Evolutionary conservation across 2,113 vertebrate genomes (phyloP).

Genomic region (Zosterops lateralis): DNA sequence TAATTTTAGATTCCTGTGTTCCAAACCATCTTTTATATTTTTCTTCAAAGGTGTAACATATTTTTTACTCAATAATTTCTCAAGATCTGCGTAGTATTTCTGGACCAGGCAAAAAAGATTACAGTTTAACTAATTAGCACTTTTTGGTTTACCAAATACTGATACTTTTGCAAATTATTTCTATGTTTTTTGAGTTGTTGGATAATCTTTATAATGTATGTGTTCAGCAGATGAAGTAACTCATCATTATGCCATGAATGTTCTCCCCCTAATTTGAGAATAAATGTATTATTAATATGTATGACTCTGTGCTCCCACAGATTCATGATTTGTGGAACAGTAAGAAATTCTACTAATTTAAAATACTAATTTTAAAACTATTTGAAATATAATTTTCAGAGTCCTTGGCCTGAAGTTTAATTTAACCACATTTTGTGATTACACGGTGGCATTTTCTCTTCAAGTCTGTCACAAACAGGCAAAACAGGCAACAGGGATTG

Average conservation of each 20-base stretch:
- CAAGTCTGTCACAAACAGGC: background rate
- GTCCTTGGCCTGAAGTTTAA: background rate
- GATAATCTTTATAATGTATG: slow-evolving; percentile 8
- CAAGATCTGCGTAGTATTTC: background rate
- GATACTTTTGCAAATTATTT: background rate
- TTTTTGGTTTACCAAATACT: background rate
- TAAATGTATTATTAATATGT: slow-evolving; percentile 10
- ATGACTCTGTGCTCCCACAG: background rate
- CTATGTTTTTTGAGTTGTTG: background rate
- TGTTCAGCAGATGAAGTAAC: background rate
- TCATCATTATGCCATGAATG: background rate
- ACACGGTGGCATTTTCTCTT: background rate
- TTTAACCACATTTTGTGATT: background rate
- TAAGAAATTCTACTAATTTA: background rate
- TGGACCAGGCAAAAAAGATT: background rate
- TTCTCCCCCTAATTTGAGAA: background rate
- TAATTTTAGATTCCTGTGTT: background rate
- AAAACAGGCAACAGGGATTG: background rate
- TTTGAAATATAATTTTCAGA: background rate
- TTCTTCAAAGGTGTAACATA: background rate
- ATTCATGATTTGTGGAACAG: background rate
- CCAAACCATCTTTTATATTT: background rate
- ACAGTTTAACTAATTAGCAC: background rate
- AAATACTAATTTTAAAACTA: background rate
- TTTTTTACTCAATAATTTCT: background rate